phyloP scores from a whole-genome alignment of 1,140 invertebrate species.

The Trypoxylus dichotomus region DNA sequence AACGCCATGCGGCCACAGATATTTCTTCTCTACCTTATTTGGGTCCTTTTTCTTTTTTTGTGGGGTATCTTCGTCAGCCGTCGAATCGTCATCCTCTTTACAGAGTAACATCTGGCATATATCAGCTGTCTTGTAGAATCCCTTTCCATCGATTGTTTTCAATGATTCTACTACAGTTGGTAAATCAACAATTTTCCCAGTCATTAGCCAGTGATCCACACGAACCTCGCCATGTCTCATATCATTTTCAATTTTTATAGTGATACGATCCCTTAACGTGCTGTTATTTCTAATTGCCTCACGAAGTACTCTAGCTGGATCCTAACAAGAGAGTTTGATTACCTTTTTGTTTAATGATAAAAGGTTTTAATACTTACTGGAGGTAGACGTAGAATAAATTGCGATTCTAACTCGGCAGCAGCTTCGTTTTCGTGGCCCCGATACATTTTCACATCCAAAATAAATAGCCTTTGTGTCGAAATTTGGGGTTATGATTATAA shows the following conservation, averaged over 20 bases:
- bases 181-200: conserved; percentile 89
- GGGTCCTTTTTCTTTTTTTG: conserved; percentile 90
- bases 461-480: no score
- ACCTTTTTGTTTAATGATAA: not conserved
- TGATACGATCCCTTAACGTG: conserved; percentile 82
- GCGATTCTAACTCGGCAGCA: conserved; percentile 81
- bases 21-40: conserved; percentile 93
- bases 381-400: conserved; percentile 85
- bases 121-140: conserved; percentile 96
- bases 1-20: conserved; percentile 89
- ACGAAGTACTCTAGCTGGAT: conserved; percentile 72
- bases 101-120: conserved; percentile 90
- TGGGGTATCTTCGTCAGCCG: conserved; percentile 78
- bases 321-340: conserved; percentile 57
- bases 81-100: conserved; percentile 81
- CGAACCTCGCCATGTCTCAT: conserved; percentile 87
- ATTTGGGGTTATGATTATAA: not conserved
- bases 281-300: conserved; percentile 76
- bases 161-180: conserved; percentile 91
- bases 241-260: conserved; percentile 89
- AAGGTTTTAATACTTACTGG: conserved; percentile 56
- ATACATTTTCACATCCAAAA: no score
- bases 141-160: conserved; percentile 95
- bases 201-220: conserved; percentile 85
- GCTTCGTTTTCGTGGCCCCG: conserved; percentile 45